A percentile compares a stretch with the other conserved stretches of the same genome.
These are phyloP conservation scores for Papilio polyxenes DNA, from an alignment of 1,140 invertebrate genomes.

Conservation along the genomic window DNA sequence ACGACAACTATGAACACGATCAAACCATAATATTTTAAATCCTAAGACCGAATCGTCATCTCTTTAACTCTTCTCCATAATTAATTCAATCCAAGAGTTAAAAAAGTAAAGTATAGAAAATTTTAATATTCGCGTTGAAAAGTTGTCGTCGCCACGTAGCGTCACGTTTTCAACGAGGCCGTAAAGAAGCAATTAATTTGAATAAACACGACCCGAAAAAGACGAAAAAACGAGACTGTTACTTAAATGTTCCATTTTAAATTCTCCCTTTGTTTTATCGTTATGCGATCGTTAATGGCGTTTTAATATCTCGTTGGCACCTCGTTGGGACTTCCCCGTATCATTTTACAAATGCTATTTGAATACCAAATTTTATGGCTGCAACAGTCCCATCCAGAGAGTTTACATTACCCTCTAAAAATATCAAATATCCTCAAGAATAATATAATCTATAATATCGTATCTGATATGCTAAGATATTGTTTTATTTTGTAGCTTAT, in stretches of 20 bases:
- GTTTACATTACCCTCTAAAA: constrained; percentile 12
- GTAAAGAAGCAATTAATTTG: constrained; percentile 73
- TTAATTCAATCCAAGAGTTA: neutral
- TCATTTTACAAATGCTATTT: constrained; percentile 60
- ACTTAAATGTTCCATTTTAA: constrained; percentile 57
- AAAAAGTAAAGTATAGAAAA: constrained; percentile 16
- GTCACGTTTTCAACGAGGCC: constrained; percentile 44
- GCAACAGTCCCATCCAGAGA: constrained; percentile 16
- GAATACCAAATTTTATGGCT: constrained; percentile 52
- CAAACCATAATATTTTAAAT: neutral
- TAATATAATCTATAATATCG: neutral
- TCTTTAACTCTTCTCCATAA: neutral
- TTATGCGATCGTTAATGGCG: constrained; percentile 54
- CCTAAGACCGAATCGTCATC: neutral
- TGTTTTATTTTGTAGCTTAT: neutral
- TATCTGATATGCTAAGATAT: neutral
- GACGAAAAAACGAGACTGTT: constrained; percentile 52
- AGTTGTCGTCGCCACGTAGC: constrained; percentile 45
- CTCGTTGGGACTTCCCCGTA: constrained; percentile 49
- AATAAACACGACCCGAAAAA: constrained; percentile 56
- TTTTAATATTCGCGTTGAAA: constrained; percentile 41
- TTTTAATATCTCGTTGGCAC: constrained; percentile 64
- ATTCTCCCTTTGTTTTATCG: constrained; percentile 63
- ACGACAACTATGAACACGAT: too few relatives aligned
- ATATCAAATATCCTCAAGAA: constrained; percentile 9